A percentile compares a stretch with the other conserved stretches of the same genome.
Conservation (phyloP, 30 jellyfish, hydroid and myxozoan species). For the Cassiopea andromeda region DNA sequence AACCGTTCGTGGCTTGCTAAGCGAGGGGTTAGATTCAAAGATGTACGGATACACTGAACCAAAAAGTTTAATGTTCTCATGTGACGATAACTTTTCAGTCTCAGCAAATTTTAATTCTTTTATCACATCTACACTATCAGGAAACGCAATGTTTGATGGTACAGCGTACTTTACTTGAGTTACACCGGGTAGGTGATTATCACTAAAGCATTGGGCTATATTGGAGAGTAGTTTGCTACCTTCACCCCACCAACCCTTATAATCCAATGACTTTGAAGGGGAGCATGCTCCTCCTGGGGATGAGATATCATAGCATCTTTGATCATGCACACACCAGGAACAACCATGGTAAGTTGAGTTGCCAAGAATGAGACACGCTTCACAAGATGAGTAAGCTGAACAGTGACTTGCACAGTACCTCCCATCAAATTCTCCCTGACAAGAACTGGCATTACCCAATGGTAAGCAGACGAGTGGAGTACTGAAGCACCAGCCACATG, state of each 20-base stretch:
- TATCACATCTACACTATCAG: constrained; percentile 66
- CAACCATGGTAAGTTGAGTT: constrained; percentile 19
- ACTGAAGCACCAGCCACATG: constrained; percentile 84
- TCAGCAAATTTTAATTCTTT: not conserved
- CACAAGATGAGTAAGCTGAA: constrained; percentile 66
- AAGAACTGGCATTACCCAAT: constrained; percentile 11
- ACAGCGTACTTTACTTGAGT: constrained; percentile 39
- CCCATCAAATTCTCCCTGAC: constrained; percentile 30
- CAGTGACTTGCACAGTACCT: constrained; percentile 67
- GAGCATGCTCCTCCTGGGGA: constrained; percentile 68
- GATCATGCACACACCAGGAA: constrained; percentile 71
- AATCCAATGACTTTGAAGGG: not conserved
- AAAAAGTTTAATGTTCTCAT: constrained; percentile 6
- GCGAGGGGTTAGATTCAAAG: constrained; percentile 23
- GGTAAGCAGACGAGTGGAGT: constrained; percentile 43
- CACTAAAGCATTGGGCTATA: constrained; percentile 45
- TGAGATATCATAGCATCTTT: constrained; percentile 41
- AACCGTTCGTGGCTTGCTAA: constrained; percentile 33
- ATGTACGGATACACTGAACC: constrained; percentile 79
- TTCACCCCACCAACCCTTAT: constrained; percentile 80
- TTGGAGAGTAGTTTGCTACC: constrained; percentile 24
- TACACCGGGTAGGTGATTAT: constrained; percentile 71
- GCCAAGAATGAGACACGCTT: constrained; percentile 58
- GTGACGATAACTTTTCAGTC: not conserved
- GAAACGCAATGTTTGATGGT: constrained; percentile 65